Evolutionary conservation across 1,140 invertebrate species (phyloP).

Genomic region (Trachymyrmex cornetzi): DNA sequence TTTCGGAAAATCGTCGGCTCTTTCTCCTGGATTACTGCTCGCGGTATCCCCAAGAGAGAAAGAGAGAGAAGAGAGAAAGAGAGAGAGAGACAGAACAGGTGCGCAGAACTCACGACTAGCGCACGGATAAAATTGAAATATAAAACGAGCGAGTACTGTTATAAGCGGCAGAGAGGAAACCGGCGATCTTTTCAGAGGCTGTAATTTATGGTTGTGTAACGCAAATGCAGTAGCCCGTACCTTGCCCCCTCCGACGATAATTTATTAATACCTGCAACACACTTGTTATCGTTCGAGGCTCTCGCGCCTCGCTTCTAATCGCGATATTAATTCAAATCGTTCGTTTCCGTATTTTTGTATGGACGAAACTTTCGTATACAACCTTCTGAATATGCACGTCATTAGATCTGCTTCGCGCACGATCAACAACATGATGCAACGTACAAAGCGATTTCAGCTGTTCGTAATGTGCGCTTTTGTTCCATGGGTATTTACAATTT

Average conservation of each 20-base stretch:
- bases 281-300: background rate
- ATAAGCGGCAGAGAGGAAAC: conserved; percentile 54
- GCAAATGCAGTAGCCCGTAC: conserved; percentile 8
- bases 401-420: conserved; percentile 27
- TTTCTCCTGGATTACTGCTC: conserved; percentile 28
- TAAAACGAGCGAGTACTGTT: conserved; percentile 72
- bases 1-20: conserved; percentile 72
- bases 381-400: background rate
- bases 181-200: conserved; percentile 55
- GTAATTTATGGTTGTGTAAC: conserved; percentile 67
- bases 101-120: conserved; percentile 9
- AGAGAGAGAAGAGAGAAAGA: conserved; percentile 36
- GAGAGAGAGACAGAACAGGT: conserved; percentile 65
- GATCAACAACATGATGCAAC: conserved; percentile 53
- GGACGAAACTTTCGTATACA: background rate
- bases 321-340: conserved; percentile 20
- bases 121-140: conserved; percentile 72
- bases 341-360: conserved; percentile 23
- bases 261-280: conserved; percentile 31
- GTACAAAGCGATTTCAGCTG: conserved; percentile 20
- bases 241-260: conserved; percentile 26
- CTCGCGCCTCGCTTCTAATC: conserved; percentile 23
- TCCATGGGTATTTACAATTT: conserved; percentile 52
- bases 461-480: conserved; percentile 65
- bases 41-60: background rate